A percentile compares a stretch with the other conserved stretches of the same genome.
phyloP scores from a whole-genome alignment of 2,888 invertebrate genomes.

The Xylophagus ater region DNA sequence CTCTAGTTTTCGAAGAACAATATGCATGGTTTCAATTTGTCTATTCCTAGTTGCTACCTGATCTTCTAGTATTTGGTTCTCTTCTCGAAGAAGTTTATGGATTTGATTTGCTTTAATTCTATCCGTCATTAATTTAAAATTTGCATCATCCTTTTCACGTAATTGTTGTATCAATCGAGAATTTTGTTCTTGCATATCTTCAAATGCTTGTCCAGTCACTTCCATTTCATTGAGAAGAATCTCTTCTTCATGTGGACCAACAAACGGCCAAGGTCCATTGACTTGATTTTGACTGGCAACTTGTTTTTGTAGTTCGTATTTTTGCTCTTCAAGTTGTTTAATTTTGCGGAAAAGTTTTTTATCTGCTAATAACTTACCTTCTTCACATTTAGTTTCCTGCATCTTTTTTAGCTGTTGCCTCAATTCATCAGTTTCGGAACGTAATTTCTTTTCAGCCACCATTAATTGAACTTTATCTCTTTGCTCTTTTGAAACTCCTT shows the following conservation, averaged over 20 bases:
- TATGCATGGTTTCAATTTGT: constrained; percentile 89
- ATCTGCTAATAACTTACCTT: constrained; percentile 80
- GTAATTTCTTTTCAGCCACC: constrained; percentile 85
- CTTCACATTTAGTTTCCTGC: constrained; percentile 86
- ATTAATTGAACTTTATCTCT: constrained; percentile 91
- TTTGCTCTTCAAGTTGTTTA: constrained; percentile 87
- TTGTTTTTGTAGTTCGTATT: constrained; percentile 84
- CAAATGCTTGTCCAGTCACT: constrained; percentile 96
- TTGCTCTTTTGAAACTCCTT: constrained; percentile 93
- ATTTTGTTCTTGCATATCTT: constrained; percentile 99
- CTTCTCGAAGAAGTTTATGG: constrained; percentile 86
- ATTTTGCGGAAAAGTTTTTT: constrained; percentile 91
- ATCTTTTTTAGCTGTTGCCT: constrained; percentile 75
- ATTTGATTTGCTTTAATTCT: constrained; percentile 91
- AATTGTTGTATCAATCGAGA: constrained; percentile 89
- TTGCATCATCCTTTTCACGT: constrained; percentile 94
- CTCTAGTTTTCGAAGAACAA: constrained; percentile 85
- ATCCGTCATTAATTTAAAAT: constrained; percentile 98
- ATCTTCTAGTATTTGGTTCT: constrained; percentile 86
- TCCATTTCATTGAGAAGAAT: constrained; percentile 97
- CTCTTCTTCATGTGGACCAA: constrained; percentile 81
- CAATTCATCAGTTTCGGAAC: constrained; percentile 83
- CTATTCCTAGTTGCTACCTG: constrained; percentile 73
- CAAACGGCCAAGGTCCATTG: constrained; percentile 50
- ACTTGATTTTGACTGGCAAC: constrained; percentile 74